Evolutionary conservation across 1,140 invertebrate genomes (phyloP), one percentile per base, ranked within the genome.

Genomic region (Drosophila sproati): DNA sequence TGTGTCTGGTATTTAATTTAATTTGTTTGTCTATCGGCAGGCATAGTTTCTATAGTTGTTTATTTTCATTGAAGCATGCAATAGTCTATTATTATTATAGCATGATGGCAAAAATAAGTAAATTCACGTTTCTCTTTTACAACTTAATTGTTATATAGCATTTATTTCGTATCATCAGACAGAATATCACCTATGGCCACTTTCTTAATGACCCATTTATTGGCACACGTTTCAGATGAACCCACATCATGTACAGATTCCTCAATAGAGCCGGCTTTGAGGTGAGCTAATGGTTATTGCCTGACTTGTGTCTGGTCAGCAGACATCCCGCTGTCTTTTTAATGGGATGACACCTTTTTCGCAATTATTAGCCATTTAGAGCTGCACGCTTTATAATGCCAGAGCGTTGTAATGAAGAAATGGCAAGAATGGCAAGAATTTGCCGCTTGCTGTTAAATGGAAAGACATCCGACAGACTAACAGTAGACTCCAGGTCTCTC

Each of bases 1-100:
- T 54, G 61, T 29, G 68, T 60, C 80, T 82, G 82, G 83, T 80
- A 82, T 88, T 86, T 86, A 79, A 86, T 86, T 82, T 82, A 79
- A 86, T 43, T 55, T 74, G 79, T 68, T 69, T 60, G 56, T 68
- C 32, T 59, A 45, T 64, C 29, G 32, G 4, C 51, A 55, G 39
- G 64, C 48, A 77, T 80, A 73, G 83, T 88, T 88, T 62, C 79
- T 64, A 77, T 73, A 72, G 76, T 28, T 52, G 47, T 41, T 37
- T 8, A 35, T 34, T 35, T 56, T 45, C 41, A 68, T 62, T 50
- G 32, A 50, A 62, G 50, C n/a, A 32, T 20, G 5, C 35, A 35
- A 43, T 43, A n/a, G 39, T 8, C 20, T 48, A 29, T 12, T 43
- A n/a, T 12, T 6, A 2, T 20, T 47, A 6, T 31, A 29, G 3